A percentile compares a stretch with the other conserved stretches of the same genome.
Conservation (phyloP, 1,140 invertebrate species). For the Drosophila ogumai region DNA sequence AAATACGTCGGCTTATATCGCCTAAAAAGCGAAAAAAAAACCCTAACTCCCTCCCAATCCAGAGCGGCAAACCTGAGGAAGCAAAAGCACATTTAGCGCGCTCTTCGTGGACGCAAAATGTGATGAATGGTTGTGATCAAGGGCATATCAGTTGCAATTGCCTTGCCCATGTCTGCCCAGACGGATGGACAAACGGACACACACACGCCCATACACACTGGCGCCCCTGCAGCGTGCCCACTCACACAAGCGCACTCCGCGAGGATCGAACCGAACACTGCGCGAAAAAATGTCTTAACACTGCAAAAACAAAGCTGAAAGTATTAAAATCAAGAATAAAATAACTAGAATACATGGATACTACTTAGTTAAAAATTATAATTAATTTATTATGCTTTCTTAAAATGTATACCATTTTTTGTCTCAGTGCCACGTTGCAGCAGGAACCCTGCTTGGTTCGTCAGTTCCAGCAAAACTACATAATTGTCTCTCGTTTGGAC, state of each 20-base stretch:
- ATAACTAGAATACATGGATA: no score
- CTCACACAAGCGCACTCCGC: slow-evolving; percentile 13
- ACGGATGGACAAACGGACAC: slow-evolving; percentile 16
- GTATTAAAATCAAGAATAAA: background rate
- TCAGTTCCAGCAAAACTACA: slow-evolving; percentile 63
- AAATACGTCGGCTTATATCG: slow-evolving; percentile 13
- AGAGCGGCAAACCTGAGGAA: slow-evolving; percentile 17
- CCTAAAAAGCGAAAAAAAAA: slow-evolving; percentile 3
- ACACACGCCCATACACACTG: slow-evolving; percentile 34
- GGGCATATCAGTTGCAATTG: slow-evolving; percentile 65
- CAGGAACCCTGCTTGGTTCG: slow-evolving; percentile 26
- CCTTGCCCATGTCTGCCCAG: slow-evolving; percentile 34
- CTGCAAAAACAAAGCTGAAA: background rate
- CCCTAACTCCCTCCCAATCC: slow-evolving; percentile 6
- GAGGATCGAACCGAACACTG: slow-evolving; percentile 15
- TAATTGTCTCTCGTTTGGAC: slow-evolving; percentile 72
- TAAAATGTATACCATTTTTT: background rate
- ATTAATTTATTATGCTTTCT: background rate
- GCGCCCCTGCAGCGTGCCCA: slow-evolving; percentile 46
- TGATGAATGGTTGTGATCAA: slow-evolving; percentile 60
- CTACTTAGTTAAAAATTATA: background rate
- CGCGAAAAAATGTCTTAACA: background rate
- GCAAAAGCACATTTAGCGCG: slow-evolving; percentile 35
- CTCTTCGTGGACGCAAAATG: slow-evolving; percentile 35
- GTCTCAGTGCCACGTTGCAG: slow-evolving; percentile 25